A percentile compares a stretch with the other conserved stretches of the same genome.
phyloP scores from a whole-genome alignment of 2,888 invertebrate genomes.

The Ochropacha duplaris region DNA sequence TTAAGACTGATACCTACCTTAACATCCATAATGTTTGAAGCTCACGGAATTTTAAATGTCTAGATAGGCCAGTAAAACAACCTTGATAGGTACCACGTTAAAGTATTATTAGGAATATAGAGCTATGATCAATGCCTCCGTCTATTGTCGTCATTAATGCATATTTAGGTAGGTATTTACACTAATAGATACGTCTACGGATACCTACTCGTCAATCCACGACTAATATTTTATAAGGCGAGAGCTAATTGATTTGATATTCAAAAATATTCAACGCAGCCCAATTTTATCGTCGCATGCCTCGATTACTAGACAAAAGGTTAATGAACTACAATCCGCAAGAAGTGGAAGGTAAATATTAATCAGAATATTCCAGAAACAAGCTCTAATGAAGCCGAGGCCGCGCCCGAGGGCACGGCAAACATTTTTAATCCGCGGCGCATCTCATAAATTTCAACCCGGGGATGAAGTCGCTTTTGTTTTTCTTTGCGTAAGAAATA shows the following conservation, averaged over 20 bases:
- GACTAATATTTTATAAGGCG: background rate
- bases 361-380: slow-evolving; percentile 73
- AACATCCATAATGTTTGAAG: background rate
- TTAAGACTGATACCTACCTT: background rate
- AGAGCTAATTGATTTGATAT: slow-evolving; percentile 18
- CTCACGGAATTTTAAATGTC: background rate
- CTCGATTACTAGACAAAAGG: slow-evolving; percentile 51
- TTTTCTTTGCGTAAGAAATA: slow-evolving; percentile 71
- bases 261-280: slow-evolving; percentile 37
- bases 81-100: slow-evolving; percentile 6
- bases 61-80: background rate
- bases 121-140: slow-evolving; percentile 11
- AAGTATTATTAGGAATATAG: background rate
- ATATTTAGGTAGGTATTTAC: slow-evolving; percentile 11
- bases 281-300: slow-evolving; percentile 32
- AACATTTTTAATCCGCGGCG: slow-evolving; percentile 80
- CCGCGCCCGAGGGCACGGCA: slow-evolving; percentile 70
- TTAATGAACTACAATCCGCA: slow-evolving; percentile 66
- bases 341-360: slow-evolving; percentile 78
- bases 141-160: slow-evolving; percentile 11
- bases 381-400: slow-evolving; percentile 70
- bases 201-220: background rate
- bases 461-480: slow-evolving; percentile 73
- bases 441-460: slow-evolving; percentile 78
- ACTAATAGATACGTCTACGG: background rate